Base-by-base conservation (phyloP, 2,888 invertebrate genomes). In the Ectemnius cavifrons region DNA sequence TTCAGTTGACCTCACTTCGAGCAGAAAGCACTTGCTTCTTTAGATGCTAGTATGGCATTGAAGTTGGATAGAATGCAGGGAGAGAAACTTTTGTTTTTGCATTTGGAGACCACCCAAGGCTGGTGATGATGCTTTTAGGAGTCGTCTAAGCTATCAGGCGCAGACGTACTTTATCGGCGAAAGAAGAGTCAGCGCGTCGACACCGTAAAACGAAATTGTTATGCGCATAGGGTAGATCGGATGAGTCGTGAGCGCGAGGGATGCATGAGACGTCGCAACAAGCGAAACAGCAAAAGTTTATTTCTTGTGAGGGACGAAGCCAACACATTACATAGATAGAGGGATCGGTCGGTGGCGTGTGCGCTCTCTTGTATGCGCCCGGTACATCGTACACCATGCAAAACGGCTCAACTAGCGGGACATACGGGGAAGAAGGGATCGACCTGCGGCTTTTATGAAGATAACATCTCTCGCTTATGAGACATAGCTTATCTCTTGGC, bases 381-480 rank as follows among this genome's bases (percentile, higher is more conserved):
- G 61, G 60, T 60, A 67, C 47, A 27, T n/a, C 59, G 75, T 45
- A 64, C 63, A 49, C 63, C 58, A 56, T 66, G 60, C 58, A 57
- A 64, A 67, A 75, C 74, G 65, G 73, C 75, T 71, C 49, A 65
- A 65, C 65, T 70, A 62, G 47, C 57, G 64, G 47, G 46, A 60
- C 67, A 67, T 71, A 63, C 63, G 72, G 73, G 68, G 76, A 75
- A 73, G 77, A 73, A 81, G 79, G 71, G 79, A 80, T 77, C 79
- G 82, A 79, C 78, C 79, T 66, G 67, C 73, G 65, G 73, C 74
- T 76, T 78, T 74, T 75, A 73, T 72, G 77, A 78, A 77, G 86
- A 86, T 86, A 85, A 82, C 78, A 85, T 86, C 85, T 85, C 71
- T 76, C 79, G 84, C 85, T 86, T 85, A 84, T 85, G 85, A 85